phyloP scores from a whole-genome alignment of 2,797 vertebrate genomes.

The Ceryle rudis region DNA sequence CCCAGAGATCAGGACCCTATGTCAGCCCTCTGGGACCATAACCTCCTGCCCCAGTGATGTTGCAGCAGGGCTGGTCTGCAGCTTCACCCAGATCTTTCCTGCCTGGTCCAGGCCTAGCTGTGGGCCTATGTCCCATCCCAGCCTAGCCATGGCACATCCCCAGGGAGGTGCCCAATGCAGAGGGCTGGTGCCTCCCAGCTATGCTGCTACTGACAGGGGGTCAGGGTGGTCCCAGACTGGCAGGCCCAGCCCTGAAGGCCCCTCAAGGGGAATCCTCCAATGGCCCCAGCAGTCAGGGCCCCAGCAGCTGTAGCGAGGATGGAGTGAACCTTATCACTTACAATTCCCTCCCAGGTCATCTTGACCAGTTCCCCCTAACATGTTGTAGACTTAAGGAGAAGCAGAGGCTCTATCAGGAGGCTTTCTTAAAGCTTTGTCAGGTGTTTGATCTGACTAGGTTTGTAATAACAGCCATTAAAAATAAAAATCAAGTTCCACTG shows the following conservation, averaged over 20 bases:
- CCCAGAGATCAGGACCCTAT: accelerated
- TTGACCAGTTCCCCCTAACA: neutral
- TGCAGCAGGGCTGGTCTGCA: neutral
- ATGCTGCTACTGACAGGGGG: neutral
- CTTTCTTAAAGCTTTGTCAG: neutral
- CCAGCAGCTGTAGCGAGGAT: too few species aligned
- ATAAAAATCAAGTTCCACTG: neutral
- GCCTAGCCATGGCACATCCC: neutral
- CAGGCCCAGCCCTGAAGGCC: neutral
- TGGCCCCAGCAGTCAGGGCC: too few species aligned
- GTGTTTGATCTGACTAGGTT: neutral
- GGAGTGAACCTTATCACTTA: accelerated
- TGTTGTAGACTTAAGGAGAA: neutral
- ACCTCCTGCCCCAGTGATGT: neutral
- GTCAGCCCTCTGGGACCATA: accelerated
- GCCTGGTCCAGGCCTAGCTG: neutral
- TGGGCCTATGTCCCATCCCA: accelerated
- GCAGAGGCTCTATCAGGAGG: neutral
- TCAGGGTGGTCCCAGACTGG: neutral
- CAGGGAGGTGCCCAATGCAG: neutral
- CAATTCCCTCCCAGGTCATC: neutral
- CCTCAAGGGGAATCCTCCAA: neutral
- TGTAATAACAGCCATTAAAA: neutral
- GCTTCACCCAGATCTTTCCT: too few species aligned
- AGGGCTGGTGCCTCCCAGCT: neutral